These are phyloP conservation scores for Sarcophaga rosellei DNA, from an alignment of 2,888 invertebrate species.

Conservation along the genomic window DNA sequence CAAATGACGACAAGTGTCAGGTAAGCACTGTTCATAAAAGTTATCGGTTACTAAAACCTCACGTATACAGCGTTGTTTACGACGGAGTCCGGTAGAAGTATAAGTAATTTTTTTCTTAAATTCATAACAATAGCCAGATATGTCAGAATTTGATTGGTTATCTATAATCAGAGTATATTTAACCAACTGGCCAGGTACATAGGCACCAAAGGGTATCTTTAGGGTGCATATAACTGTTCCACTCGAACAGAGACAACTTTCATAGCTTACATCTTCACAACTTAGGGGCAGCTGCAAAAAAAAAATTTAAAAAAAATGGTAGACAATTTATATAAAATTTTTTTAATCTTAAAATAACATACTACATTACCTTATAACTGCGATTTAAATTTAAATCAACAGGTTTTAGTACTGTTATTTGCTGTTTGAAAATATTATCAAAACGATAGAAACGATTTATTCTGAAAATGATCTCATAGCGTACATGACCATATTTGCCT, in stretches of 20 bases:
- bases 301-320: not conserved
- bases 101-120: slow-evolving; percentile 68
- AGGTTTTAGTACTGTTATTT: slow-evolving; percentile 88
- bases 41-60: slow-evolving; percentile 44
- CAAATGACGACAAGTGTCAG: slow-evolving; percentile 64
- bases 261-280: slow-evolving; percentile 65
- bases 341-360: not conserved
- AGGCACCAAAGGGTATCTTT: slow-evolving; percentile 71
- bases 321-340: not conserved
- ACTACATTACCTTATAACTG: slow-evolving; percentile 83
- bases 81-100: slow-evolving; percentile 68
- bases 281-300: slow-evolving; percentile 67
- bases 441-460: slow-evolving; percentile 92
- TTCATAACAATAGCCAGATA: slow-evolving; percentile 62
- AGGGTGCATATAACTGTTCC: slow-evolving; percentile 70
- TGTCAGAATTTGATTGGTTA: slow-evolving; percentile 69
- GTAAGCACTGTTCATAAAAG: slow-evolving; percentile 47
- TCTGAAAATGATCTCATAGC: slow-evolving; percentile 88
- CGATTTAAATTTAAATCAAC: slow-evolving; percentile 89
- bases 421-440: slow-evolving; percentile 74
- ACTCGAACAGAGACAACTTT: slow-evolving; percentile 71
- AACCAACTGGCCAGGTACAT: slow-evolving; percentile 71
- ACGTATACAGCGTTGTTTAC: slow-evolving; percentile 56
- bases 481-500: slow-evolving; percentile 86
- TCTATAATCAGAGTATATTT: slow-evolving; percentile 70